These are phyloP conservation scores for Pipa parva DNA, from an alignment of 2,113 vertebrate species.

Conservation along the genomic window DNA sequence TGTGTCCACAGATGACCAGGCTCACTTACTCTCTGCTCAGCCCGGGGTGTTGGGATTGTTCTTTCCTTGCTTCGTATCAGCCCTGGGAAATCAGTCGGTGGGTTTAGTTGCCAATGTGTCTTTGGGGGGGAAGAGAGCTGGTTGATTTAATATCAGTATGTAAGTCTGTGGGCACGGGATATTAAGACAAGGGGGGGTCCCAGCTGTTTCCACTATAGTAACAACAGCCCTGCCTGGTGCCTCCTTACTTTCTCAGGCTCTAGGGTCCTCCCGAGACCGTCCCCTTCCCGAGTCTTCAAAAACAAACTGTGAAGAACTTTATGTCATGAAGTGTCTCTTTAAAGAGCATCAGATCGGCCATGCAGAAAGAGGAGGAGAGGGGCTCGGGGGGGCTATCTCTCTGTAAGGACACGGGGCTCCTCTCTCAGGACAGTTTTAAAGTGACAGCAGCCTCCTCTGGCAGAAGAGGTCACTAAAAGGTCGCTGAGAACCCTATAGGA, in stretches of 20 bases:
- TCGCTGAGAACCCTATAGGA: slow-evolving; percentile 72
- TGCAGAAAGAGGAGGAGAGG: slow-evolving; percentile 53
- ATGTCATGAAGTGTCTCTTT: slow-evolving; percentile 64
- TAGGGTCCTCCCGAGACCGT: slow-evolving; percentile 52
- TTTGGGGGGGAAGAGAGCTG: too few species aligned
- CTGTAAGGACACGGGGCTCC: slow-evolving; percentile 63
- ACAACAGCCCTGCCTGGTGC: not conserved
- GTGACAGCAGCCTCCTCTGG: slow-evolving; percentile 79
- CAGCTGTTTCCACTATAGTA: not conserved
- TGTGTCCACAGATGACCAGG: too few species aligned
- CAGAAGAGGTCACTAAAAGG: slow-evolving; percentile 81
- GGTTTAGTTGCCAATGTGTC: too few species aligned
- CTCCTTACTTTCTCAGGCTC: slow-evolving; percentile 17
- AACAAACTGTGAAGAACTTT: slow-evolving; percentile 53
- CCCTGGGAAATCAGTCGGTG: too few species aligned
- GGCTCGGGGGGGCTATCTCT: slow-evolving; percentile 57
- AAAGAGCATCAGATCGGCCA: slow-evolving; percentile 64
- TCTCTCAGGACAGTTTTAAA: slow-evolving; percentile 77
- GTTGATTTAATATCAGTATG: too few species aligned
- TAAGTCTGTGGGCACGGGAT: too few species aligned
- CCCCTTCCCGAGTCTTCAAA: slow-evolving; percentile 48
- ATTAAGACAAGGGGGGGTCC: not conserved
- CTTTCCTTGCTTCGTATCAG: too few species aligned
- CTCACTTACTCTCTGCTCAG: too few species aligned
- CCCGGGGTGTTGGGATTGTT: too few species aligned